phyloP scores from a whole-genome alignment of 2,888 invertebrate species.

The Pristionchus entomophagus region DNA sequence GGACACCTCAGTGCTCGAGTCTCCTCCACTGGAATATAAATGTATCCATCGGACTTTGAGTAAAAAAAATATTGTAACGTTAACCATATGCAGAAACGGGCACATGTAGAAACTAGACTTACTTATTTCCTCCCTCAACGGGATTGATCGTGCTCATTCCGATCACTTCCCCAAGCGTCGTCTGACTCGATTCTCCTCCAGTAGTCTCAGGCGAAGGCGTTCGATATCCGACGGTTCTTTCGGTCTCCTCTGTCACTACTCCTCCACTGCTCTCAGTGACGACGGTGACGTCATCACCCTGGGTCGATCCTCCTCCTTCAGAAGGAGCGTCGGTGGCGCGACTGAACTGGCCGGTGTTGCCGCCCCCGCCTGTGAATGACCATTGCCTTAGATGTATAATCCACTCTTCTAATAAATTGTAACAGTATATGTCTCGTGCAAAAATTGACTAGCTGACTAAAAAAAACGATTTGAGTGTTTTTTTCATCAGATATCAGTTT shows the following conservation, averaged over 20 bases:
- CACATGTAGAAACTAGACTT: too few relatives aligned
- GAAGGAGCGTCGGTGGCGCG: neutral
- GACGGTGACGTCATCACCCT: neutral
- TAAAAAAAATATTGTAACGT: too few relatives aligned
- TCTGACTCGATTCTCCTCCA: neutral
- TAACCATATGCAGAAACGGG: too few relatives aligned
- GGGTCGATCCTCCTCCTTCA: neutral
- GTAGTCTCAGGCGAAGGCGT: neutral
- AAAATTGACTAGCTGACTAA: too few relatives aligned
- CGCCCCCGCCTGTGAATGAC: neutral
- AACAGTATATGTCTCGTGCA: too few relatives aligned
- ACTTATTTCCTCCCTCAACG: constrained; percentile 4
- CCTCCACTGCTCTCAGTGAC: constrained; percentile 23
- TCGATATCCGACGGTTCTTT: constrained; percentile 31
- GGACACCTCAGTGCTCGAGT: neutral
- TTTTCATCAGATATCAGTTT: too few relatives aligned
- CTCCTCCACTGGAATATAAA: neutral
- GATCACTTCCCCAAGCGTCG: neutral
- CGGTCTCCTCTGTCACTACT: neutral
- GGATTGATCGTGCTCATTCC: neutral
- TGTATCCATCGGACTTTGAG: too few relatives aligned
- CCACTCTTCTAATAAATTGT: too few relatives aligned
- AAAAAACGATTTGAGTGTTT: too few relatives aligned
- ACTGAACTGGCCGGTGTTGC: neutral
- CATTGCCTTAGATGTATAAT: too few relatives aligned